Conservation (phyloP, 2,888 invertebrate species). For the Drosophila anceps region DNA sequence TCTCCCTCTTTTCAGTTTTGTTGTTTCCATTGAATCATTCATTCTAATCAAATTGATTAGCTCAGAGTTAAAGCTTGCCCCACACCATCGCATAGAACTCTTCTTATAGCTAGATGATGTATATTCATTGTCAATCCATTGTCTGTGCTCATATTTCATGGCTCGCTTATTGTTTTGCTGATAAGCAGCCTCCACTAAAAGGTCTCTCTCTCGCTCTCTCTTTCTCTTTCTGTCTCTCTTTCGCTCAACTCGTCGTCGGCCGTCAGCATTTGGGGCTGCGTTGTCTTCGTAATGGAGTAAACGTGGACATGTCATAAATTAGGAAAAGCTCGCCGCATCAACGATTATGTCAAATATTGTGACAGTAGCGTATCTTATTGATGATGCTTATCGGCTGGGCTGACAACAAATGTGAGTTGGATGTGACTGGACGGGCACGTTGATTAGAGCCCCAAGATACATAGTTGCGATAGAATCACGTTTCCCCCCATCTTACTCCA, state of each 20-base stretch:
- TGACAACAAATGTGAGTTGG: constrained; percentile 48
- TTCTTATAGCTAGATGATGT: constrained; percentile 9
- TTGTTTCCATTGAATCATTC: not conserved
- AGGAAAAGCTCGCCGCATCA: constrained; percentile 59
- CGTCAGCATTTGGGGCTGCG: constrained; percentile 19
- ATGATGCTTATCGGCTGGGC: constrained; percentile 55
- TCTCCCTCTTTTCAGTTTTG: not conserved
- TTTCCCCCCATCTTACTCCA: not conserved
- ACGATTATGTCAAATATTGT: constrained; percentile 73
- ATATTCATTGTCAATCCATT: constrained; percentile 45
- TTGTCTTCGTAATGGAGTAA: constrained; percentile 48
- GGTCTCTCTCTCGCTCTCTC: not conserved
- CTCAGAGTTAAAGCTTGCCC: not conserved
- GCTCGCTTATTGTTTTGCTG: constrained; percentile 51
- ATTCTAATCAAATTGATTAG: constrained; percentile 26
- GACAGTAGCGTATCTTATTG: constrained; percentile 67
- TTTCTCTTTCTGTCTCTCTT: not conserved
- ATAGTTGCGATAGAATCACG: constrained; percentile 20
- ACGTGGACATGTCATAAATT: constrained; percentile 77
- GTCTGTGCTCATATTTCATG: constrained; percentile 66
- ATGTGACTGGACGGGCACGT: constrained; percentile 48
- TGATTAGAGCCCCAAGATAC: constrained; percentile 54
- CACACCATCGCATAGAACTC: constrained; percentile 5
- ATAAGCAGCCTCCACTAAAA: constrained; percentile 55
- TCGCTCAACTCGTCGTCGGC: not conserved